phyloP scores from a whole-genome alignment of 2,113 vertebrate genomes.

The Sturnira hondurensis region DNA sequence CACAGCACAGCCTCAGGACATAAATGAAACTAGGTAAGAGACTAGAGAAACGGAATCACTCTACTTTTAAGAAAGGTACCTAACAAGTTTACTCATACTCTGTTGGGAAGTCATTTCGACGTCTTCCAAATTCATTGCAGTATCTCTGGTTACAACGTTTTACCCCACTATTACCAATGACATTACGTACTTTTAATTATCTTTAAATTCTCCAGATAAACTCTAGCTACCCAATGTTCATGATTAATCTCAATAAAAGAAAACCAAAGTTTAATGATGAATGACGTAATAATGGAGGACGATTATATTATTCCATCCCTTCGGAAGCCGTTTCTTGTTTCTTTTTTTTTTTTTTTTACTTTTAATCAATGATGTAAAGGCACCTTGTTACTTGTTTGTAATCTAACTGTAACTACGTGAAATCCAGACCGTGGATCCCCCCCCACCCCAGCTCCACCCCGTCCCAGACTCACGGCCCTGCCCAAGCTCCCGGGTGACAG shows the following conservation, averaged over 20 bases:
- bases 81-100: conserved; percentile 28
- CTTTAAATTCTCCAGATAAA: not conserved
- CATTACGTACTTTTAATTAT: not conserved
- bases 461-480: rapidly evolving
- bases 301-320: not conserved
- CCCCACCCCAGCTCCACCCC: rapidly evolving
- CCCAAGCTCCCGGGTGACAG: rapidly evolving
- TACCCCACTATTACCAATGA: not conserved
- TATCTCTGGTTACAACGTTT: not conserved
- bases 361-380: not conserved
- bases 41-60: conserved; percentile 25
- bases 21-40: not conserved
- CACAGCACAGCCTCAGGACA: not conserved
- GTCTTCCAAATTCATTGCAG: not conserved
- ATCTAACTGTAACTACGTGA: not conserved
- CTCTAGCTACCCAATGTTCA: not conserved
- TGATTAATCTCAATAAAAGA: not conserved
- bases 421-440: not conserved
- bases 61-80: not conserved
- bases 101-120: not conserved
- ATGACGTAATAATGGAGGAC: too few species aligned
- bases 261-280: not conserved
- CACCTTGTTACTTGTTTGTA: not conserved
- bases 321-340: not conserved
- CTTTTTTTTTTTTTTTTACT: not conserved